These are phyloP conservation scores for Pardalotus punctatus DNA, from an alignment of 2,113 vertebrate species.

Conservation along the genomic window DNA sequence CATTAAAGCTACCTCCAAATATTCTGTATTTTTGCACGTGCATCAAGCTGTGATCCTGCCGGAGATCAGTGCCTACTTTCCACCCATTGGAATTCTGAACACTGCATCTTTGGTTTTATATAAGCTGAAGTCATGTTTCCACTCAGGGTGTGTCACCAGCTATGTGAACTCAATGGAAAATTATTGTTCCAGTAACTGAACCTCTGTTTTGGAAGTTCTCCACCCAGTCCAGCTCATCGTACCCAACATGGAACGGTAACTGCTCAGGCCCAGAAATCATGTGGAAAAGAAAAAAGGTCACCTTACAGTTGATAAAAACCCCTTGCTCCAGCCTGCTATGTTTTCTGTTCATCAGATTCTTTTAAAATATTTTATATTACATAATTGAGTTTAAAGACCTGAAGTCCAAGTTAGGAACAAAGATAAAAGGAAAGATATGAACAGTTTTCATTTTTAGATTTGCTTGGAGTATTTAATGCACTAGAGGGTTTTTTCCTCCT, in stretches of 20 bases:
- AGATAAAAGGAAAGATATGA: background rate
- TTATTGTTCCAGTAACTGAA: conserved; percentile 51
- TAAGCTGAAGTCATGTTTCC: conserved; percentile 22
- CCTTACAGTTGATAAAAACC: background rate
- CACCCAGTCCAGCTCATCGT: conserved; percentile 1
- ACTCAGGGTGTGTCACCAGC: conserved; percentile 22
- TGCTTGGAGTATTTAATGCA: background rate
- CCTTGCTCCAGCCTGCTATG: background rate
- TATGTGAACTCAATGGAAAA: conserved; percentile 20
- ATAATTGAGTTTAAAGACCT: background rate
- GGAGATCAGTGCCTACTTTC: background rate
- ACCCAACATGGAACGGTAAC: background rate
- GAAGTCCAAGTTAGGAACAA: background rate
- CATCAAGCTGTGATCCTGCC: background rate
- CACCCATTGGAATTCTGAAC: background rate
- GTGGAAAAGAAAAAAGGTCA: background rate
- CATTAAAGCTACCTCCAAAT: background rate
- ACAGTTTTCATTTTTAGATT: background rate
- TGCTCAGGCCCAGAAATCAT: background rate
- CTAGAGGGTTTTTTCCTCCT: background rate
- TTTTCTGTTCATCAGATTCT: background rate
- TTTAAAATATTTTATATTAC: background rate
- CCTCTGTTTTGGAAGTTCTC: background rate
- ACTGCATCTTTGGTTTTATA: background rate
- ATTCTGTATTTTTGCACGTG: background rate